These are phyloP conservation scores for Bagarius yarrelli DNA, from an alignment of 2,113 vertebrate species.

Conservation along the genomic window DNA sequence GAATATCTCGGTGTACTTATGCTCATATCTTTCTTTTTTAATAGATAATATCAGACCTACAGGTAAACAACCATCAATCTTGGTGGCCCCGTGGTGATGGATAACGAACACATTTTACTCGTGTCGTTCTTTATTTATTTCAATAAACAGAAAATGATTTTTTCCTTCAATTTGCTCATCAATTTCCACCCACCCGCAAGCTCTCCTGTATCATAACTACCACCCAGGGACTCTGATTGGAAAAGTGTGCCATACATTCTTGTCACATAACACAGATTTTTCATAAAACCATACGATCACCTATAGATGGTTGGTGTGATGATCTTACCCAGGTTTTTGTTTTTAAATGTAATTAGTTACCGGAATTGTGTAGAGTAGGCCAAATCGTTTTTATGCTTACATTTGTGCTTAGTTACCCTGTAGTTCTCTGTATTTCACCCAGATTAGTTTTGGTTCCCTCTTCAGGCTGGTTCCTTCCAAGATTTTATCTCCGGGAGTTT, in stretches of 20 bases:
- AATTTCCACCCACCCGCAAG: not conserved
- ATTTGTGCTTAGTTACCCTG: too few species aligned
- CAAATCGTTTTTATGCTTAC: not conserved
- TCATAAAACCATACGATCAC: not conserved
- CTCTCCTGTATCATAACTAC: not conserved
- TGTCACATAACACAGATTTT: not conserved
- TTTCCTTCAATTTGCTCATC: not conserved
- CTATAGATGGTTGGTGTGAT: not conserved
- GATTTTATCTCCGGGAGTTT: too few species aligned
- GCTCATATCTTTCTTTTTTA: not conserved
- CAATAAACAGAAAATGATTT: not conserved
- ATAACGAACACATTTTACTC: not conserved
- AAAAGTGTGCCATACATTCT: not conserved
- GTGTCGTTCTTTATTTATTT: not conserved
- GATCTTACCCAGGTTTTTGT: not conserved
- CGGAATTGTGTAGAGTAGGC: not conserved
- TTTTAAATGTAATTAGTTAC: not conserved
- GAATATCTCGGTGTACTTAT: not conserved
- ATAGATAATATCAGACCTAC: not conserved
- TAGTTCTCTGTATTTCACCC: too few species aligned
- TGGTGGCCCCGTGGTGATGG: not conserved
- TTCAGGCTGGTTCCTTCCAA: too few species aligned
- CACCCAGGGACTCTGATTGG: not conserved
- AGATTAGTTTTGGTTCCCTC: not conserved
- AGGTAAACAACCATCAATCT: not conserved